A percentile compares a stretch with the other conserved stretches of the same genome.
Evolutionary conservation across 2,797 vertebrate genomes (phyloP).

Genomic region (Diplodus puntazzo): DNA sequence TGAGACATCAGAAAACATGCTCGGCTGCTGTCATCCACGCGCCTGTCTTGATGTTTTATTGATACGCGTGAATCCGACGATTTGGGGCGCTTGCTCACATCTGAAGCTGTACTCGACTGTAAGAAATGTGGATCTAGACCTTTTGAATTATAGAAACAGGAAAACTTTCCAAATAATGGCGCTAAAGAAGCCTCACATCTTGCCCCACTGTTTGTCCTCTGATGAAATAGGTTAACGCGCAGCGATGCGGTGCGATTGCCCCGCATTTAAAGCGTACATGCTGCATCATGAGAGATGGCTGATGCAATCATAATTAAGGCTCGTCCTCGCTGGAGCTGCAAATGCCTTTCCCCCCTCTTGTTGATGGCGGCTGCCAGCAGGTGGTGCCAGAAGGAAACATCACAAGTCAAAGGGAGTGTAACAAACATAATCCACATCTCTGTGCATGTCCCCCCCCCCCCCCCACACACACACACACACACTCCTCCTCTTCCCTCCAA

Average conservation of each 20-base stretch:
- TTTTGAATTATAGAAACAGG: slow-evolving; percentile 64
- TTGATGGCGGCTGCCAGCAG: slow-evolving; percentile 78
- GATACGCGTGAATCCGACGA: slow-evolving; percentile 66
- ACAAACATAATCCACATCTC: slow-evolving; percentile 77
- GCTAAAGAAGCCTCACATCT: background rate
- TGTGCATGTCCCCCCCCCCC: slow-evolving; percentile 59
- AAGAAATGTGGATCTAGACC: slow-evolving; percentile 59
- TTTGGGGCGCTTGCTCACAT: slow-evolving; percentile 66
- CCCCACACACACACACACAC: background rate
- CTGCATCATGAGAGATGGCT: slow-evolving; percentile 79
- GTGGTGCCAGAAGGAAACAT: slow-evolving; percentile 82
- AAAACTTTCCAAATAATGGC: slow-evolving; percentile 19
- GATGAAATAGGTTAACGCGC: slow-evolving; percentile 13
- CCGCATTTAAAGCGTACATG: slow-evolving; percentile 54
- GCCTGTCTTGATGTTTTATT: slow-evolving; percentile 78
- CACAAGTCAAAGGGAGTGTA: slow-evolving; percentile 75
- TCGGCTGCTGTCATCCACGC: slow-evolving; percentile 46
- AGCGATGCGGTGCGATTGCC: slow-evolving; percentile 17
- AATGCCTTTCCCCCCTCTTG: slow-evolving; percentile 55
- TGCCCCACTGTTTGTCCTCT: background rate
- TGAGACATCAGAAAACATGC: slow-evolving; percentile 76
- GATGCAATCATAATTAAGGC: slow-evolving; percentile 86
- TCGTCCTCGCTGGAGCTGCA: slow-evolving; percentile 49
- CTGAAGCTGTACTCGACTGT: slow-evolving; percentile 50
- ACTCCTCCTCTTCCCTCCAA: slow-evolving; percentile 19